A percentile compares a stretch with the other conserved stretches of the same genome.
Evolutionary conservation across 2,888 invertebrate genomes (phyloP).

Genomic region (Scaptomyza reducta): DNA sequence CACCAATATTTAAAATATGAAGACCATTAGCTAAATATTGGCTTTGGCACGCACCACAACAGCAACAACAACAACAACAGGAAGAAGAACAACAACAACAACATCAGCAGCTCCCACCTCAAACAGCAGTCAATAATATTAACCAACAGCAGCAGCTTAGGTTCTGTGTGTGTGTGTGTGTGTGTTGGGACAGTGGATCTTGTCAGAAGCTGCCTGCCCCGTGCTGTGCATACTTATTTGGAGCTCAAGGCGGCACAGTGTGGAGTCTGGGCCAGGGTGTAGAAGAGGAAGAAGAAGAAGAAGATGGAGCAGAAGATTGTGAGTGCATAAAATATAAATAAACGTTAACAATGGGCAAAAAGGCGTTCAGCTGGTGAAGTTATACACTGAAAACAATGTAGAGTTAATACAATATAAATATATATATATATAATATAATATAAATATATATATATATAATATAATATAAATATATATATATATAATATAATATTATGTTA

Average conservation of each 20-base stretch:
- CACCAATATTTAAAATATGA: slow-evolving; percentile 79
- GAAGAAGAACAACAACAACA: no score
- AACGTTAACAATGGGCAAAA: slow-evolving; percentile 78
- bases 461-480: no score
- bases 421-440: no score
- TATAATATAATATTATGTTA: no score
- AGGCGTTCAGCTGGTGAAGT: slow-evolving; percentile 62
- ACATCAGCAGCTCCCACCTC: neutral
- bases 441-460: no score
- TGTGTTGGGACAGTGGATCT: slow-evolving; percentile 34
- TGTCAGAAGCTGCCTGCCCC: slow-evolving; percentile 53
- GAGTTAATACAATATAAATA: no score
- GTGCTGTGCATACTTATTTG: slow-evolving; percentile 80
- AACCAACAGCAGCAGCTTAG: slow-evolving; percentile 55
- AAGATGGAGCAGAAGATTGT: slow-evolving; percentile 26
- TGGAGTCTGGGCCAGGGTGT: slow-evolving; percentile 1
- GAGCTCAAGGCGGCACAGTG: slow-evolving; percentile 63
- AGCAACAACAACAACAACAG: slow-evolving; percentile 1
- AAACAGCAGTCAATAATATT: slow-evolving; percentile 73
- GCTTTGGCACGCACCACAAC: slow-evolving; percentile 72
- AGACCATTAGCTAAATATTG: slow-evolving; percentile 79
- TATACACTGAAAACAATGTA: slow-evolving; percentile 2
- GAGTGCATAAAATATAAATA: slow-evolving; percentile 80
- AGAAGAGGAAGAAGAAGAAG: neutral
- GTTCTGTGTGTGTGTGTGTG: slow-evolving; percentile 2